These are phyloP conservation scores for Alligator sinensis DNA, from an alignment of 2,113 vertebrate species.

Conservation along the genomic window DNA sequence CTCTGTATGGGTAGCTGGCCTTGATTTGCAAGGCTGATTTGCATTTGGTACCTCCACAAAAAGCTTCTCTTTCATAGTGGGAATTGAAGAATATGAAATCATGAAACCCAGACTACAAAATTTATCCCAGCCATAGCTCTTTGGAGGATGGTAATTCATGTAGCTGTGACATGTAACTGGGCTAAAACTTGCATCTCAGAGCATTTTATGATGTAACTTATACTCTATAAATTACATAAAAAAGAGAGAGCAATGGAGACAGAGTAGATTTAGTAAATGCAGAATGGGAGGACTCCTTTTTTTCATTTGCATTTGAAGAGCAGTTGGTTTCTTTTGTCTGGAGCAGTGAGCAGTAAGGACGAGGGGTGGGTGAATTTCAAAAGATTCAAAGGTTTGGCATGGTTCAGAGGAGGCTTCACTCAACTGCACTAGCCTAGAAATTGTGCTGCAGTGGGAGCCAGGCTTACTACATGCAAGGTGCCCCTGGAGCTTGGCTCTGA, in stretches of 20 bases:
- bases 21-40: conserved; percentile 34
- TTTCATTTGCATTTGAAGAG: conserved; percentile 42
- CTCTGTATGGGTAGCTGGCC: conserved; percentile 38
- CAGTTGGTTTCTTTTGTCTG: conserved; percentile 59
- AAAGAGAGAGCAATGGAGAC: conserved; percentile 11
- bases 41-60: neutral
- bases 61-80: neutral
- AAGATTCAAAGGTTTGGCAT: conserved; percentile 66
- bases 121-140: conserved; percentile 14
- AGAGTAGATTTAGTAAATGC: conserved; percentile 39
- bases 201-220: conserved; percentile 60
- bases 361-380: conserved; percentile 64
- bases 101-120: conserved; percentile 18
- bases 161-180: conserved; percentile 19
- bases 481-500: conserved; percentile 60
- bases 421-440: conserved; percentile 56
- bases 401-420: conserved; percentile 44
- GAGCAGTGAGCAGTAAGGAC: conserved; percentile 59
- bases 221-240: conserved; percentile 37
- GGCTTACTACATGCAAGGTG: conserved; percentile 39
- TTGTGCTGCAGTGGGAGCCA: conserved; percentile 35
- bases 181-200: conserved; percentile 58
- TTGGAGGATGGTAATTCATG: neutral
- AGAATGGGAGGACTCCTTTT: conserved; percentile 22
- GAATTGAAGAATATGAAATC: neutral